These are phyloP conservation scores for Dryomyza anilis DNA, from an alignment of 2,888 invertebrate genomes.

Conservation along the genomic window DNA sequence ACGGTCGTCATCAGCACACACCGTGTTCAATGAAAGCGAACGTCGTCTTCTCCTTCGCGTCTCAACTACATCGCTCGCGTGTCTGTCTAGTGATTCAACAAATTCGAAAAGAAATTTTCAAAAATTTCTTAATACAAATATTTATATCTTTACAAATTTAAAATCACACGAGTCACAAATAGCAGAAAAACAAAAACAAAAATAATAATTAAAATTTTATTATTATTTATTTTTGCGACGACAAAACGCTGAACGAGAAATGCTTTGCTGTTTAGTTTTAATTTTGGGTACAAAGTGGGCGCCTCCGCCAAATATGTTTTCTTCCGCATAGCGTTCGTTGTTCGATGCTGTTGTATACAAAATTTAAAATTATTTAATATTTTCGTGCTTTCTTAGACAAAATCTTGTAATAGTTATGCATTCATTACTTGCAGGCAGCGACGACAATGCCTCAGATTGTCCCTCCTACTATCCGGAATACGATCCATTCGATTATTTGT, in stretches of 20 bases:
- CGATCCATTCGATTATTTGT: conserved; percentile 80
- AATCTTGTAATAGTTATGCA: no score
- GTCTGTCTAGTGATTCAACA: no score
- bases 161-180: not conserved
- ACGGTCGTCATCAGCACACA: no score
- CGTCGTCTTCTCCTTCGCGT: no score
- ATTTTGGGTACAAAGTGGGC: conserved; percentile 30
- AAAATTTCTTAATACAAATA: not conserved
- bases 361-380: no score
- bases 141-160: not conserved
- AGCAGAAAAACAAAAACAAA: conserved; percentile 4
- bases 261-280: conserved; percentile 34
- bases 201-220: conserved; percentile 11
- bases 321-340: conserved; percentile 4
- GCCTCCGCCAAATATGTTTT: no score
- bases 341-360: no score
- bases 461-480: conserved; percentile 76
- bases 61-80: no score
- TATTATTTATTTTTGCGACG: no score
- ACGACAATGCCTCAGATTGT: conserved; percentile 66
- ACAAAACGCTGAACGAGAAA: no score
- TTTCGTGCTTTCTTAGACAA: conserved; percentile 12
- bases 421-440: conserved; percentile 63
- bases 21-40: no score
- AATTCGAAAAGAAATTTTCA: not conserved